Evolutionary conservation across 2,797 vertebrate species (phyloP), one percentile per base, ranked within the genome.

Genomic region (Molothrus aeneus): DNA sequence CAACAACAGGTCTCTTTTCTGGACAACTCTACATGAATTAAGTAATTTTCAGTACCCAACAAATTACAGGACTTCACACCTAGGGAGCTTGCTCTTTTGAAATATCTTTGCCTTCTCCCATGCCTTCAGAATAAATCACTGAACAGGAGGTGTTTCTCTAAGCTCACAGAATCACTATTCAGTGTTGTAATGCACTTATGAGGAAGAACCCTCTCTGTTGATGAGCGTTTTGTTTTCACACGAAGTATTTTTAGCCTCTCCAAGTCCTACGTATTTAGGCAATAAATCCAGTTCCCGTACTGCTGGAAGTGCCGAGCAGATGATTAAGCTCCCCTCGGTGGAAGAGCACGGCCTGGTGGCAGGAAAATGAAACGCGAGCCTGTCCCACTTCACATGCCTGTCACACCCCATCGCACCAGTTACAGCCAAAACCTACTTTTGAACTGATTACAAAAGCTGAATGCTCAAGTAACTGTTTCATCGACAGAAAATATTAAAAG

Each of bases 331-430:
- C 32, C 66, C 42, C 53, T 36, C 29, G 28, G 73, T 63, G 60
- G 66, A 84, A 94, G 48, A 92, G 84, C 78, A 89, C 91, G 42
- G 59, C 91, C 94, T 92, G 83, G 90, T 63, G 96, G 94, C 34
- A 90, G 40, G 34, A 80, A 84, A 82, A 84, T 12, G 11, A 53
- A 93, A 54, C 29, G 15, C 4, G 13, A 19, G 40, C 34, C 56
- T 34, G 22, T 69, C 42, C 34, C 28, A 13, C 60, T 60, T 43
- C 42, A 12, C 21, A 32, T 25, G 43, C 53, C 40, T 28, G 25
- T 48, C 61, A 42, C 2, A 20, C 57, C 74, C 60, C 32, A 57
- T 13, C 1, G 5, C 54, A 42, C 4, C 40, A 38, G 9, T 24
- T 61, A 65, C 57, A 72, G 36, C 17, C 25, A 28, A 63, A 79